phyloP scores from a whole-genome alignment of 2,113 vertebrate species.

The Amphiprion percula region DNA sequence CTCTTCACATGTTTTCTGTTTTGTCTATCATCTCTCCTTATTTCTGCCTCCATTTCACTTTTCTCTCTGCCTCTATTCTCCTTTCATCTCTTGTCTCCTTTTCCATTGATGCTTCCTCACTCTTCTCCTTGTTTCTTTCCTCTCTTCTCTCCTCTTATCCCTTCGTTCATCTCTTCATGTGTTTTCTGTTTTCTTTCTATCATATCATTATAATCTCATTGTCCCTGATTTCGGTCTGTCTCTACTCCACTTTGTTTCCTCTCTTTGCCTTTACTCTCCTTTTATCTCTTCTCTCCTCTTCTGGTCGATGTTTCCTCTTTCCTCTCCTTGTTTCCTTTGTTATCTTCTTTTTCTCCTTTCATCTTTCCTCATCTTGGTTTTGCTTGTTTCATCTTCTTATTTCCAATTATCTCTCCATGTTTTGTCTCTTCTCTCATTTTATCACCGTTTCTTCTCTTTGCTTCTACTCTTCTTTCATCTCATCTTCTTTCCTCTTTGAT shows the following conservation, averaged over 20 bases:
- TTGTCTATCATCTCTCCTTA: too few species aligned
- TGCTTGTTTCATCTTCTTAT: not conserved
- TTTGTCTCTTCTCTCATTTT: not conserved
- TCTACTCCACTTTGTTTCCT: too few species aligned
- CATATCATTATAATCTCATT: too few species aligned
- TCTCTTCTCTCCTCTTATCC: not conserved
- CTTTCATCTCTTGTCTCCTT: too few species aligned
- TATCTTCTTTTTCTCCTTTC: not conserved
- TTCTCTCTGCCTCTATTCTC: too few species aligned
- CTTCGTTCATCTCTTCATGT: not conserved
- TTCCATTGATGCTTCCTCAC: not conserved
- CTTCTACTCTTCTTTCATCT: not conserved
- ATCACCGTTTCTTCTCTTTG: not conserved
- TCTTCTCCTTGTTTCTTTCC: constrained; percentile 4
- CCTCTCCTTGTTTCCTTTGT: not conserved
- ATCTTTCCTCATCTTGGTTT: too few species aligned
- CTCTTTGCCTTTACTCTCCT: too few species aligned
- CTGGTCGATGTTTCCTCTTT: not conserved
- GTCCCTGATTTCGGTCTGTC: too few species aligned
- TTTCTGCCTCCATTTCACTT: too few species aligned
- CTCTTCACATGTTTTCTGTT: not conserved
- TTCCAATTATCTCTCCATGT: not conserved
- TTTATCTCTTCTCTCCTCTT: too few species aligned
- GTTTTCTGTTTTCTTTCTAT: too few species aligned
- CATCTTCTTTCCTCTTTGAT: not conserved